These are phyloP conservation scores for Parazoanthus darwini DNA, from an alignment of 92 coral and sea anemone genomes.

Conservation along the genomic window DNA sequence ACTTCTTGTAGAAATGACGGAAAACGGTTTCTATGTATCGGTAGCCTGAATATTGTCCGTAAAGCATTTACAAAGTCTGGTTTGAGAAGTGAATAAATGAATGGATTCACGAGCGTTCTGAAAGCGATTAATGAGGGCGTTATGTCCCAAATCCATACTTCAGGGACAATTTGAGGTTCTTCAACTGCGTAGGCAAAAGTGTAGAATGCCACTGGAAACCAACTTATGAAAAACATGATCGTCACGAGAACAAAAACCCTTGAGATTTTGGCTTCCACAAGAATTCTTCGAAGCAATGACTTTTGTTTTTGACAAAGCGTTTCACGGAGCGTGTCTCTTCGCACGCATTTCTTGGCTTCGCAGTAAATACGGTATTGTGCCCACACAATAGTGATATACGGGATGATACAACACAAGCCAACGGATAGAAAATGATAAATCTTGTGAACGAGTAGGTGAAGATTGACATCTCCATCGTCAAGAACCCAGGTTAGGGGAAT, in stretches of 20 bases:
- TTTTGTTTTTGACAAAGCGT: conserved; percentile 18
- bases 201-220: conserved; percentile 31
- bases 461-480: not conserved
- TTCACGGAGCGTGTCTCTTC: conserved; percentile 17
- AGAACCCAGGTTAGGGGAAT: conserved; percentile 35
- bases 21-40: not conserved
- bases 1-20: not conserved
- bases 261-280: conserved; percentile 34
- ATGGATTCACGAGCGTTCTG: conserved; percentile 2
- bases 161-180: conserved; percentile 18
- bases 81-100: conserved; percentile 38
- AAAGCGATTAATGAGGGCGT: conserved; percentile 24
- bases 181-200: conserved; percentile 29
- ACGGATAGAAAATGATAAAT: conserved; percentile 25
- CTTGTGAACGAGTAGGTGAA: conserved; percentile 22
- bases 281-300: conserved; percentile 14
- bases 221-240: conserved; percentile 24
- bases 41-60: not conserved
- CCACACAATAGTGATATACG: conserved; percentile 13
- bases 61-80: conserved; percentile 33
- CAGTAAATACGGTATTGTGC: conserved; percentile 28
- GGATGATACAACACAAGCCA: conserved; percentile 5
- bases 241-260: conserved; percentile 25
- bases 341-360: conserved; percentile 31
- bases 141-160: conserved; percentile 27